Evolutionary conservation across 2,888 invertebrate species (phyloP).

Genomic region (Scelioninae gen. 2): DNA sequence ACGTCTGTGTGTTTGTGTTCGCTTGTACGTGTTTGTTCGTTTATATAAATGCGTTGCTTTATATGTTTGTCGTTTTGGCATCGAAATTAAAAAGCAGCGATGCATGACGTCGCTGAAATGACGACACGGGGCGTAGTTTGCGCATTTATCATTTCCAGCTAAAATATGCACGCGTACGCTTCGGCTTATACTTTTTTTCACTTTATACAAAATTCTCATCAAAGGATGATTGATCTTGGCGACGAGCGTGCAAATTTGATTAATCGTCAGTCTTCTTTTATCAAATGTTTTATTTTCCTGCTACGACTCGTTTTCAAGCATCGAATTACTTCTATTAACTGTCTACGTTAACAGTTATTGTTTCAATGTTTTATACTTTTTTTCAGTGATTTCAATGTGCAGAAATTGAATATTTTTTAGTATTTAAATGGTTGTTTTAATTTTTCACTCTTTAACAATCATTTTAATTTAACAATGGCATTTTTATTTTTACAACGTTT

Average conservation of each 20-base stretch:
- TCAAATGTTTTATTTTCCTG: too few species aligned
- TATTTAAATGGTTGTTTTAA: too few species aligned
- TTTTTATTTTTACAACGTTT: too few species aligned
- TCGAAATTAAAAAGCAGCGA: conserved; percentile 52
- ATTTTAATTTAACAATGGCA: too few species aligned
- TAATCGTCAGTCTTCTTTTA: too few species aligned
- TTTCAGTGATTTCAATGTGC: too few species aligned
- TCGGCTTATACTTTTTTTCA: background rate
- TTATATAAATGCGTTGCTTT: conserved; percentile 30
- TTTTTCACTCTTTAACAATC: too few species aligned
- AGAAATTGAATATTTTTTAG: too few species aligned
- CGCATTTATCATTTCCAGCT: conserved; percentile 48
- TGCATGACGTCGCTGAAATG: conserved; percentile 49
- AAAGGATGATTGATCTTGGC: conserved; percentile 4
- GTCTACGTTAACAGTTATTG: too few species aligned
- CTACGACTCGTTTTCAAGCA: too few species aligned
- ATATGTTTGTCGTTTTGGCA: conserved; percentile 49
- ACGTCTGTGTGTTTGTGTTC: conserved; percentile 5
- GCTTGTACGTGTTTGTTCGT: conserved; percentile 11
- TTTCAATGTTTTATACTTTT: too few species aligned
- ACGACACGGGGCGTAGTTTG: conserved; percentile 16
- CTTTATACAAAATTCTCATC: conserved; percentile 1
- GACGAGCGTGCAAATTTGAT: background rate
- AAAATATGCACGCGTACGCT: conserved; percentile 33
- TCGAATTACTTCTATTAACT: too few species aligned